Conservation (phyloP, 2,888 invertebrate genomes). For the Lathronympha strigana region DNA sequence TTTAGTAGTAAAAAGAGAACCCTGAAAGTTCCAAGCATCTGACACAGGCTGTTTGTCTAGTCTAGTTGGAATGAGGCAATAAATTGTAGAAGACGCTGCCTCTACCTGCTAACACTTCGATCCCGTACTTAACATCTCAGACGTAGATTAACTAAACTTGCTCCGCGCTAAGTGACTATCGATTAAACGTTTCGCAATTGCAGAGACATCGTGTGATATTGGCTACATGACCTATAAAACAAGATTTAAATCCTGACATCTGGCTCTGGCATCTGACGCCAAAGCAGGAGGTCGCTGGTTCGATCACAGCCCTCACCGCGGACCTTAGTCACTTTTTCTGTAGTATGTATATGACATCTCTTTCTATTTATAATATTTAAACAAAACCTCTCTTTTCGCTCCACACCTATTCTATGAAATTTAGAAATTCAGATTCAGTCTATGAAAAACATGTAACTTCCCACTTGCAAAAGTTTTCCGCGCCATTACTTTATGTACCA, state of each 20-base stretch:
- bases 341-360: too few relatives aligned
- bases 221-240: conserved; percentile 7
- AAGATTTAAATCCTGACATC: too few relatives aligned
- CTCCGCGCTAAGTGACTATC: conserved; percentile 44
- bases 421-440: too few relatives aligned
- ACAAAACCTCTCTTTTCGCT: too few relatives aligned
- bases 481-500: conserved; percentile 21
- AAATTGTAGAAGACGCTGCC: conserved; percentile 61
- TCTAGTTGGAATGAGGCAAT: conserved; percentile 61
- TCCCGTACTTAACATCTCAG: conserved; percentile 40
- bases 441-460: not conserved
- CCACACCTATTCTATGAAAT: too few relatives aligned
- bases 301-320: too few relatives aligned
- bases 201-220: conserved; percentile 5
- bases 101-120: conserved; percentile 39
- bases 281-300: too few relatives aligned
- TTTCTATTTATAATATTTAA: too few relatives aligned
- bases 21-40: conserved; percentile 50
- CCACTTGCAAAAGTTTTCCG: conserved; percentile 8
- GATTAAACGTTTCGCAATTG: conserved; percentile 32
- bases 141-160: conserved; percentile 46
- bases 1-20: conserved; percentile 48
- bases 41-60: conserved; percentile 57
- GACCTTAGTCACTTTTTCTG: too few relatives aligned
- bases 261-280: too few relatives aligned